Conservation (phyloP, 1,140 invertebrate species). For the Mizuhopecten yessoensis region DNA sequence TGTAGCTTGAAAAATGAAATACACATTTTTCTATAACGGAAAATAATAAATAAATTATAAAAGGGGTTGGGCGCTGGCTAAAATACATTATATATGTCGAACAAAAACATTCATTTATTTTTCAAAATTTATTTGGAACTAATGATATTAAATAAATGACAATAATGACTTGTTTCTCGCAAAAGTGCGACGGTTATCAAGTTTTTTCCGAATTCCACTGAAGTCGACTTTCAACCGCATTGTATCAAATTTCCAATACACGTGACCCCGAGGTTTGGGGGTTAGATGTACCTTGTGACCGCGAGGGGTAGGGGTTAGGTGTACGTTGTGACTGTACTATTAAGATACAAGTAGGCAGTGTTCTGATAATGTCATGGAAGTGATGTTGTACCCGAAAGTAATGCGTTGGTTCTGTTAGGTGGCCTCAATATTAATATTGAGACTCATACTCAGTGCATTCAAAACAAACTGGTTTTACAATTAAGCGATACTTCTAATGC, state of each 20-base stretch:
- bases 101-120: background rate
- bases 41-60: no score
- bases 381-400: background rate
- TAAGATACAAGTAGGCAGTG: background rate
- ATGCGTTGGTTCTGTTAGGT: background rate
- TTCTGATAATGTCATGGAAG: background rate
- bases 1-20: no score
- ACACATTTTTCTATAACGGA: no score
- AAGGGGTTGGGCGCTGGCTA: no score
- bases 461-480: no score
- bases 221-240: background rate
- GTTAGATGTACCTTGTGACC: background rate
- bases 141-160: background rate
- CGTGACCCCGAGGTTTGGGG: background rate
- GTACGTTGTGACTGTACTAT: conserved; percentile 7
- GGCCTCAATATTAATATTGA: background rate
- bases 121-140: background rate
- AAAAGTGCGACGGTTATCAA: conserved; percentile 19
- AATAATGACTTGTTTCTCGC: background rate
- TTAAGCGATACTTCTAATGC: no score
- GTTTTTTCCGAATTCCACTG: background rate
- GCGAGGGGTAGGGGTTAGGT: background rate
- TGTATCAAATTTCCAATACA: conserved; percentile 1
- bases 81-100: no score
- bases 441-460: background rate